These are phyloP conservation scores for Onthophagus sagittarius DNA, from an alignment of 2,888 invertebrate species.

Conservation along the genomic window DNA sequence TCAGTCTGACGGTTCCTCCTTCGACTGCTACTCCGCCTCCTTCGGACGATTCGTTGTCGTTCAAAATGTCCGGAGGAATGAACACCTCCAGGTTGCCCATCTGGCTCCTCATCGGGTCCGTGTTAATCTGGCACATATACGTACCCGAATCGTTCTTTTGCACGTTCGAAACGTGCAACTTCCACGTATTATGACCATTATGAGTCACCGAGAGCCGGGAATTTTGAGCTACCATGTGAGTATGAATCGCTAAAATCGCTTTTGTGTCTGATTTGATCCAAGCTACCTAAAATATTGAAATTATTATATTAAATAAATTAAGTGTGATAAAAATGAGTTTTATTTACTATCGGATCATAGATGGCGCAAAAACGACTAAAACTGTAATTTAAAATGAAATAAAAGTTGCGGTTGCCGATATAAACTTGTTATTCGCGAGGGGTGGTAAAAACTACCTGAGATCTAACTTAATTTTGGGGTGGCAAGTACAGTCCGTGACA, in stretches of 20 bases:
- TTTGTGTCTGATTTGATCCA: constrained; percentile 91
- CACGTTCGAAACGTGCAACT: constrained; percentile 84
- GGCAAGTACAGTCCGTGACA: constrained; percentile 22
- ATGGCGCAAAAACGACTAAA: too few relatives aligned
- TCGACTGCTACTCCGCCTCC: constrained; percentile 76
- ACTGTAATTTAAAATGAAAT: background rate
- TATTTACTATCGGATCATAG: too few relatives aligned
- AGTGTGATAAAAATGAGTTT: too few relatives aligned
- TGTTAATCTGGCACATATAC: constrained; percentile 94
- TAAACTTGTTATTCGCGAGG: constrained; percentile 3
- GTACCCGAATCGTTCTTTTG: constrained; percentile 89
- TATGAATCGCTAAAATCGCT: constrained; percentile 84
- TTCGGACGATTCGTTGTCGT: constrained; percentile 63
- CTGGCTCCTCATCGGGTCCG: constrained; percentile 87
- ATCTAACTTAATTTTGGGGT: constrained; percentile 38
- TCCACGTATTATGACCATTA: constrained; percentile 93
- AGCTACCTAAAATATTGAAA: constrained; percentile 69
- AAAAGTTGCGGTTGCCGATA: constrained; percentile 19
- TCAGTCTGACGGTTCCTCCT: constrained; percentile 71
- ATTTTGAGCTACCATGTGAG: constrained; percentile 85
- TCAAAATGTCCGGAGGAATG: constrained; percentile 82
- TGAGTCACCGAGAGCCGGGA: constrained; percentile 82
- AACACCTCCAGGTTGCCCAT: constrained; percentile 84
- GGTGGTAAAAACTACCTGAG: constrained; percentile 1
- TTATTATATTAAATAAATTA: too few relatives aligned